Evolutionary conservation across 2,113 vertebrate genomes (phyloP).

Genomic region (Plecotus auritus): DNA sequence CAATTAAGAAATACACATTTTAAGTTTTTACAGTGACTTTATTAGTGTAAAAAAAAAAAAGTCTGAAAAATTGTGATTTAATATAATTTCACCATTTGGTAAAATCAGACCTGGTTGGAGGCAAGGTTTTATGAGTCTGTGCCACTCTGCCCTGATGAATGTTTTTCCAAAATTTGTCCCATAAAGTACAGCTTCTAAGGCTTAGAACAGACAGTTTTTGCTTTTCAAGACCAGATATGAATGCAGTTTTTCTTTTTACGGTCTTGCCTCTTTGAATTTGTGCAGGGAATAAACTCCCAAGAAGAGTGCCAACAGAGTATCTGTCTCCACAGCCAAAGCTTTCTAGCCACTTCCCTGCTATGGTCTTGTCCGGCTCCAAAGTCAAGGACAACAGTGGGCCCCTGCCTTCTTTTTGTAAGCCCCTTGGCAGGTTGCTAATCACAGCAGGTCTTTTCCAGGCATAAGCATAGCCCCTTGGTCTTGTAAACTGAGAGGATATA

Average conservation of each 20-base stretch:
- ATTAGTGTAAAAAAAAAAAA: not conserved
- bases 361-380: constrained; percentile 24
- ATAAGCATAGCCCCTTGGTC: not conserved
- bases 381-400: not conserved
- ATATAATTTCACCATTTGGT: constrained; percentile 38
- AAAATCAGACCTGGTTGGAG: not conserved
- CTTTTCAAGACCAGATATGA: not conserved
- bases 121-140: not conserved
- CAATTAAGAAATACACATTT: constrained; percentile 6
- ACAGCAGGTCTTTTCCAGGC: constrained; percentile 32
- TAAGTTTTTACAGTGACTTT: not conserved
- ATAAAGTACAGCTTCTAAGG: not conserved
- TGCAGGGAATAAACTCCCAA: not conserved
- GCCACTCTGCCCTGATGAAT: not conserved
- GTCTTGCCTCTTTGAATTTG: not conserved
- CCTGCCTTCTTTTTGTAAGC: constrained; percentile 12
- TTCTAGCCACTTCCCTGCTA: not conserved
- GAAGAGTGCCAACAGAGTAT: not conserved
- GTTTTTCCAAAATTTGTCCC: constrained; percentile 42
- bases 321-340: constrained; percentile 35
- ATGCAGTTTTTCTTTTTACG: constrained; percentile 25
- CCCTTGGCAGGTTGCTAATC: not conserved
- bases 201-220: constrained; percentile 26
- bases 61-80: constrained; percentile 8
- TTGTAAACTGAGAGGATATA: not conserved